These are phyloP conservation scores for Leptoteleia sp. DNA, from an alignment of 1,140 invertebrate species.

Conservation along the genomic window DNA sequence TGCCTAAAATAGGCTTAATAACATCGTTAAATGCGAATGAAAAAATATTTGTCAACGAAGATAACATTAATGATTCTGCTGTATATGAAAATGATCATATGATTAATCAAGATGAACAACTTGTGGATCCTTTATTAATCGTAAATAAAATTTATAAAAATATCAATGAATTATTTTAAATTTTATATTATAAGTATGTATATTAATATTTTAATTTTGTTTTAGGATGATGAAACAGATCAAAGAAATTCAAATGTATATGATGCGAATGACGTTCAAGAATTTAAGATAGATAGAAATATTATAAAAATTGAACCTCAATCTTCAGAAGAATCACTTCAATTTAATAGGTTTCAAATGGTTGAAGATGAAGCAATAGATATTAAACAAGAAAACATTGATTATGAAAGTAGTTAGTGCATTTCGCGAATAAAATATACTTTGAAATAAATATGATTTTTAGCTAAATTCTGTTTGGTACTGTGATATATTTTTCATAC, in stretches of 20 bases:
- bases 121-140: constrained; percentile 43
- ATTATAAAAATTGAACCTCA: constrained; percentile 26
- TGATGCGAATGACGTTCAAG: neutral
- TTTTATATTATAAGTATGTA: neutral
- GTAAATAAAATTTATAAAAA: constrained; percentile 18
- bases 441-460: too few species aligned
- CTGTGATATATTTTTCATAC: constrained; percentile 54
- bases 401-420: constrained; percentile 50
- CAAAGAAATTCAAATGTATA: neutral
- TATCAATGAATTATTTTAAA: too few species aligned
- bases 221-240: too few species aligned
- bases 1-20: constrained; percentile 30
- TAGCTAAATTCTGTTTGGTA: constrained; percentile 19
- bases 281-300: constrained; percentile 4
- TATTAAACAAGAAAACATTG: constrained; percentile 50
- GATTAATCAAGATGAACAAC: constrained; percentile 26
- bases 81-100: neutral
- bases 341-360: neutral
- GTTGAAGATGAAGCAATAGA: constrained; percentile 25
- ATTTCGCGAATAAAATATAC: too few species aligned
- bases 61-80: constrained; percentile 26
- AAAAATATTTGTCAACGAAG: constrained; percentile 24
- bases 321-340: constrained; percentile 1
- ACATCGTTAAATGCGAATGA: constrained; percentile 42
- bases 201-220: too few species aligned